Percentiles rank a stretch among this genome's conserved stretches.
Conservation (phyloP, 2,113 vertebrate genomes). For the Apodemus sylvaticus region DNA sequence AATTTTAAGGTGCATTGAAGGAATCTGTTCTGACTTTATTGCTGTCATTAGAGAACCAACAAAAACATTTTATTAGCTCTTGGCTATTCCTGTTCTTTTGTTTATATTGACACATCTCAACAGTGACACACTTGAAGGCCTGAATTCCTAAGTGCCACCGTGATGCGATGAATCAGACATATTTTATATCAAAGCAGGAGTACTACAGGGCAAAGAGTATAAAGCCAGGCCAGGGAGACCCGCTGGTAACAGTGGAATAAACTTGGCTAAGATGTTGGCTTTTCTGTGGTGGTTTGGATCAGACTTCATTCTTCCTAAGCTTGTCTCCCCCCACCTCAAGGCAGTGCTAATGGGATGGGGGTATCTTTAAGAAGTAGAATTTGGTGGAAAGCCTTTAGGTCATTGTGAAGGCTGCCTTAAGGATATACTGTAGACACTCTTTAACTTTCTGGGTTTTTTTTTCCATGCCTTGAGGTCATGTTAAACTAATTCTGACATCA, state of each 20-base stretch:
- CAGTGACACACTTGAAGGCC: rapidly evolving
- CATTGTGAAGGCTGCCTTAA: not conserved
- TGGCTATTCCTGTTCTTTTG: not conserved
- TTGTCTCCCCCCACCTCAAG: not conserved
- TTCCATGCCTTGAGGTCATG: no score
- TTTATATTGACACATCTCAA: not conserved
- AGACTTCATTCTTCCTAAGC: not conserved
- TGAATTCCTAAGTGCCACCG: not conserved
- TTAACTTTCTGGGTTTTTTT: not conserved
- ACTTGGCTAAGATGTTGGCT: not conserved
- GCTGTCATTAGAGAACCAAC: not conserved
- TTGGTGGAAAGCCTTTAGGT: not conserved
- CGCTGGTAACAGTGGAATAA: not conserved
- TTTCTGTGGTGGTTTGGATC: not conserved
- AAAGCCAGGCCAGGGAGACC: not conserved
- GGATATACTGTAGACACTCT: not conserved
- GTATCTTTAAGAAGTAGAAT: not conserved
- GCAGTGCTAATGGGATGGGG: not conserved
- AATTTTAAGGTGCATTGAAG: slow-evolving; percentile 29
- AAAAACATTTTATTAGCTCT: not conserved
- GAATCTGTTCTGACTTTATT: not conserved
- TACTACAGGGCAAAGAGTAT: not conserved
- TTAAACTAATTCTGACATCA: not conserved
- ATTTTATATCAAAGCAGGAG: not conserved
- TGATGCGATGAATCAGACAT: not conserved